Evolutionary conservation across 2,797 vertebrate genomes (phyloP).

Genomic region (Halcyon leucocephala): DNA sequence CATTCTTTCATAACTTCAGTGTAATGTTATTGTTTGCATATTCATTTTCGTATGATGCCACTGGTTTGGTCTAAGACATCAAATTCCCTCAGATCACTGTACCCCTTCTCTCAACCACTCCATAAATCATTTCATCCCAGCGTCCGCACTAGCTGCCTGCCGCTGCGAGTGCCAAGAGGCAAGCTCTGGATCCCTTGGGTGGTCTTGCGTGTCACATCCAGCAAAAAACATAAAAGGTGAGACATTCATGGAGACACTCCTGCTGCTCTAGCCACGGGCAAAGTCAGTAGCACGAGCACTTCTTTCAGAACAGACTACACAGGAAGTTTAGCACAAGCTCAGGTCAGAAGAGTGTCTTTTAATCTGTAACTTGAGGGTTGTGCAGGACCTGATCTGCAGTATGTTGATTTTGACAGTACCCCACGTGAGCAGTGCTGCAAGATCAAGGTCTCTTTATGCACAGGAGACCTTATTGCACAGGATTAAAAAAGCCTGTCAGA

Average conservation of each 20-base stretch:
- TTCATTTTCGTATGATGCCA: neutral
- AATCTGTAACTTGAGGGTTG: rapidly evolving
- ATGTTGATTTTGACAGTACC: neutral
- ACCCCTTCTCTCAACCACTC: neutral
- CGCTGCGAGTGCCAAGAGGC: rapidly evolving
- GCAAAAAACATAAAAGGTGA: neutral
- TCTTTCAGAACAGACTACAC: neutral
- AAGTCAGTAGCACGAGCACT: neutral
- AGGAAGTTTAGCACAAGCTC: neutral
- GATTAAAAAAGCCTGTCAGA: neutral
- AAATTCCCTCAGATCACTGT: neutral
- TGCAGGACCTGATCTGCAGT: neutral
- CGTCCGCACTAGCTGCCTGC: rapidly evolving
- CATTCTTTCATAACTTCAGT: neutral
- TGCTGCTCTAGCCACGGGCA: neutral
- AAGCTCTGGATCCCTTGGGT: neutral
- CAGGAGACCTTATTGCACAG: rapidly evolving
- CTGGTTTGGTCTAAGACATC: neutral
- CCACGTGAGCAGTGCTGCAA: neutral
- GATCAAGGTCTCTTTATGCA: neutral
- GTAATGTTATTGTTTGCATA: neutral
- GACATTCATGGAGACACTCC: neutral
- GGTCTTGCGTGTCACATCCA: neutral
- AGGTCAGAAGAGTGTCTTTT: neutral
- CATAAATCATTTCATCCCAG: neutral